phyloP scores from a whole-genome alignment of 1,140 invertebrate species.

The Brachionus rubens region DNA sequence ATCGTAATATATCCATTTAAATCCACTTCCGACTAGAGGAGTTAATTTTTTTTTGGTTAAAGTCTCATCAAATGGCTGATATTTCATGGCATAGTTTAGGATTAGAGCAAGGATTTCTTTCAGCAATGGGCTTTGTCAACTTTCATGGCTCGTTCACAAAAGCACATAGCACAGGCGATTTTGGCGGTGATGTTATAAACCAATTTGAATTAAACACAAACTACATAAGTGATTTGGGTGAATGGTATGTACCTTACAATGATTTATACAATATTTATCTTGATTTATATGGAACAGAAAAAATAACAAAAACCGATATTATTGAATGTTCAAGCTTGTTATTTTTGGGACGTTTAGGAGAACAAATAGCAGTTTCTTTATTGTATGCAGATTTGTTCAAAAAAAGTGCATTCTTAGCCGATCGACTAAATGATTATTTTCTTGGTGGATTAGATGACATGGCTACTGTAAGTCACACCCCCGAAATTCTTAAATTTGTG shows the following conservation, averaged over 20 bases:
- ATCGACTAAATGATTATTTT: constrained; percentile 52
- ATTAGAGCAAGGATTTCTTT: constrained; percentile 53
- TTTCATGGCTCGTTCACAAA: constrained; percentile 53
- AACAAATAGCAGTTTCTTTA: constrained; percentile 49
- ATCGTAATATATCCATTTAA: constrained; percentile 10
- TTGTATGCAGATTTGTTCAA: constrained; percentile 49
- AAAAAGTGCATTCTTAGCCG: constrained; percentile 52
- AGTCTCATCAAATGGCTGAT: constrained; percentile 55
- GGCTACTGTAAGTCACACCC: constrained; percentile 47
- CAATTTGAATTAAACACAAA: constrained; percentile 49
- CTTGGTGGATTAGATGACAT: constrained; percentile 55
- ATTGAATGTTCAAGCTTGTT: constrained; percentile 50
- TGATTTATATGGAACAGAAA: constrained; percentile 51
- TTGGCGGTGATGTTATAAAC: constrained; percentile 53
- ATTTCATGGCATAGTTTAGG: constrained; percentile 55
- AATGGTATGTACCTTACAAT: constrained; percentile 53
- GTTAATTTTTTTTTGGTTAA: background rate
- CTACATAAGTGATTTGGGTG: constrained; percentile 47
- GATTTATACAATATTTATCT: constrained; percentile 53
- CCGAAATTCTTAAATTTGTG: background rate
- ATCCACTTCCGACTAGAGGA: background rate
- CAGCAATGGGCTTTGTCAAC: constrained; percentile 54
- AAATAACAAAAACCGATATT: constrained; percentile 49
- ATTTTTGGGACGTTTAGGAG: constrained; percentile 50
- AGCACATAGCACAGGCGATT: constrained; percentile 52